A percentile compares a stretch with the other conserved stretches of the same genome.
phyloP scores from a whole-genome alignment of 2,888 invertebrate species.

The Choristoneura rosaceana region DNA sequence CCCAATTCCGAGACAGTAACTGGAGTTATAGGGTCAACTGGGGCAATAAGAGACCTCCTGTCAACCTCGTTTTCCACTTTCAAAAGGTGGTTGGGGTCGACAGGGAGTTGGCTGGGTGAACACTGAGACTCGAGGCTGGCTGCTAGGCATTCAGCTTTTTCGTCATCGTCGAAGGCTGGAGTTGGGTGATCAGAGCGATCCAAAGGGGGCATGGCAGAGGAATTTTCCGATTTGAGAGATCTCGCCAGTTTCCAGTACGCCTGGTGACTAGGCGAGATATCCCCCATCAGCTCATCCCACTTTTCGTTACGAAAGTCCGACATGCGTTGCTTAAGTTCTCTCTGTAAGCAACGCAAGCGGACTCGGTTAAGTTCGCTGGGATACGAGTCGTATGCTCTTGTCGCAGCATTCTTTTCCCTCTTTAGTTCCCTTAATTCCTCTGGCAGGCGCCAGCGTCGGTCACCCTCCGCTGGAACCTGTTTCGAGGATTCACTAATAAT shows the following conservation, averaged over 20 bases:
- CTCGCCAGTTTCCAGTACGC: constrained; percentile 18
- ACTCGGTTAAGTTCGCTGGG: background rate
- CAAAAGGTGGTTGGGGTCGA: too few species aligned
- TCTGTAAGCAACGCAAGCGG: background rate
- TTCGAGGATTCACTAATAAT: too few species aligned
- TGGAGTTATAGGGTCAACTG: too few species aligned
- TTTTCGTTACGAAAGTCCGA: background rate
- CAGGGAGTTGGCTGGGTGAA: too few species aligned
- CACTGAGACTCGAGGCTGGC: too few species aligned
- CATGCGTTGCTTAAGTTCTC: background rate
- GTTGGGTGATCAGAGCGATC: background rate
- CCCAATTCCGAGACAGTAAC: background rate
- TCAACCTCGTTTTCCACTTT: too few species aligned
- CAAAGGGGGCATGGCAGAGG: background rate
- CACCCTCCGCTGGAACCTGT: too few species aligned
- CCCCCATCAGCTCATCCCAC: constrained; percentile 68
- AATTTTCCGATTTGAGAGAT: constrained; percentile 1
- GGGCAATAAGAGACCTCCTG: too few species aligned
- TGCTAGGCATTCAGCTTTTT: constrained; percentile 7
- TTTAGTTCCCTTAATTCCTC: background rate
- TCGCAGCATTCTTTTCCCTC: background rate
- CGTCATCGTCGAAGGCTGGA: constrained; percentile 3
- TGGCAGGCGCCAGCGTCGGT: background rate
- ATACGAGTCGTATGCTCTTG: background rate
- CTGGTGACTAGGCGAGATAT: constrained; percentile 12